phyloP scores from a whole-genome alignment of 2,797 vertebrate genomes.

The Pangasius sanitwongsei region DNA sequence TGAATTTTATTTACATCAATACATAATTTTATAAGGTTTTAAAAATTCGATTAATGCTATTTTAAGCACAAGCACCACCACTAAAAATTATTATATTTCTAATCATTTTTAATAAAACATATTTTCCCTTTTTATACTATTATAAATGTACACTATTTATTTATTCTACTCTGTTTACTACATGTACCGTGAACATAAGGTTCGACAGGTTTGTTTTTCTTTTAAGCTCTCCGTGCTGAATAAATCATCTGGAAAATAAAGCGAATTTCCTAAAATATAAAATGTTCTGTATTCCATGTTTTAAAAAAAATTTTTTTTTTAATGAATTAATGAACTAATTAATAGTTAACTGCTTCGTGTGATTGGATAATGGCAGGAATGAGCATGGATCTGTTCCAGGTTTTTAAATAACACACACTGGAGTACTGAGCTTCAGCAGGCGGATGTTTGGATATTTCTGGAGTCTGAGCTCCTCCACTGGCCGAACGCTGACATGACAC shows the following conservation, averaged over 20 bases:
- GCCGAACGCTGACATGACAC: slow-evolving; percentile 58
- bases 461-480: slow-evolving; percentile 72
- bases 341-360: no score
- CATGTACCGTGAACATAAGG: no score
- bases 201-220: no score
- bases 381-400: background rate
- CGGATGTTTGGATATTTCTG: background rate
- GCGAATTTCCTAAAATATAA: no score
- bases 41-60: background rate
- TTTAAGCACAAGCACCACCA: background rate
- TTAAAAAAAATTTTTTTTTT: no score
- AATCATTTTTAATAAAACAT: background rate
- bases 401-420: background rate
- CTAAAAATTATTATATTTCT: background rate
- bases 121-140: background rate
- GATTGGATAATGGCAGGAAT: no score
- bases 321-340: no score
- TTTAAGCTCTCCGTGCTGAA: no score
- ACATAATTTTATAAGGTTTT: background rate
- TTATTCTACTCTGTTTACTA: no score
- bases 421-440: background rate
- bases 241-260: no score
- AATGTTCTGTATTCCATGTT: no score
- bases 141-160: background rate
- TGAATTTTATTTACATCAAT: background rate